Base-by-base conservation (phyloP, 1,140 invertebrate genomes). In the Caenorhabditis remanei region DNA sequence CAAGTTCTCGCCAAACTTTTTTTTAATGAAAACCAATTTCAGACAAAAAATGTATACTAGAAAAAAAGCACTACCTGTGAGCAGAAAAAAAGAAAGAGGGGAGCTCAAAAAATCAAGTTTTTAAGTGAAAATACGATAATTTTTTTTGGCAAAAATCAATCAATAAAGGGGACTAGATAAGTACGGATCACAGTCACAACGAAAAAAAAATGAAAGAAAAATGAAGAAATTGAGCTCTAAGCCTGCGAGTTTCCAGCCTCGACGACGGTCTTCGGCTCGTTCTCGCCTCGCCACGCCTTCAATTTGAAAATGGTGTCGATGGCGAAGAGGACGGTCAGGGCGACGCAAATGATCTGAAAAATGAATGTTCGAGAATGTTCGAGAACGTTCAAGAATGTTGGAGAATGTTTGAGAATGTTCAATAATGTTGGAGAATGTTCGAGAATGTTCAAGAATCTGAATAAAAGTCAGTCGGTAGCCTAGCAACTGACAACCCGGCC, bases 301-400 rank as follows among this genome's bases (percentile, higher is more conserved):
- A 90, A 88, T 63, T 93, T 93, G 16, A 91, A 40, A 50, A 93
- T 85, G 21, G 91, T 90, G 71, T 92, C 91, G 58, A 91, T 89
- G 19, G 85, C 92, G 58, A 92, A 92, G 16, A 92, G 56, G 7
- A 92, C 90, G 4, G 88, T 89, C 21, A 92, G 63, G 4, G 91
- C 92, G 56, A 92, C 89, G 48, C 91, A 92, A 53, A 93, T 79
- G 41, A 92, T 90, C 91, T 91, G 63, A 67, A 90, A 67, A 48
- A 11, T 19, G 19, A n/a, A 40, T 16, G 13, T 67, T 85, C 13
- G 2, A 21, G 40, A 13, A 11, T 16, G 9, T 1, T 79, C 4
- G 24, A 32, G 32, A 32, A 32, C 2, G 32, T 32, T 32, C 32
- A 32, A 32, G 32, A 32, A 32, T 32, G 32, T 32, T 32, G 0